Conservation (phyloP, 2,888 invertebrate species). For the Hypomecis atomaria region DNA sequence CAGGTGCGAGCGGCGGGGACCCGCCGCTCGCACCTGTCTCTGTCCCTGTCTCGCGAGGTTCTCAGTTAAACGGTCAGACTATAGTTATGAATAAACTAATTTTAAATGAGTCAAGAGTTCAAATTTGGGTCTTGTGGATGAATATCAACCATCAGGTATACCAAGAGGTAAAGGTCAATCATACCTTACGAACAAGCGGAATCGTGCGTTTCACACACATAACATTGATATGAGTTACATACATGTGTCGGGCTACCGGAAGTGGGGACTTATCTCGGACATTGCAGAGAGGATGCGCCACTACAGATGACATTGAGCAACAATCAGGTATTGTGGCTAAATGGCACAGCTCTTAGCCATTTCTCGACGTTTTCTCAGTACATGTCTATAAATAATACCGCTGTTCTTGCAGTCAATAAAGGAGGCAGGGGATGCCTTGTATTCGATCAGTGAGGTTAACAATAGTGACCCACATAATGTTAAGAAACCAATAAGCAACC, state of each 20-base stretch:
- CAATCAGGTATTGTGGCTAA: constrained; percentile 65
- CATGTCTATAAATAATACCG: neutral
- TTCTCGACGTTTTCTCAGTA: constrained; percentile 10
- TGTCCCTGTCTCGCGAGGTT: too few species aligned
- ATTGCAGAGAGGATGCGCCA: constrained; percentile 76
- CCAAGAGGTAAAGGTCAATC: neutral
- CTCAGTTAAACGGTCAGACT: too few species aligned
- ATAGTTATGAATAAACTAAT: too few species aligned
- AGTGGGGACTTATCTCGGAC: constrained; percentile 75
- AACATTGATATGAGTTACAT: constrained; percentile 44
- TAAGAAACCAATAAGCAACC: constrained; percentile 8
- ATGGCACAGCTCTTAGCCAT: constrained; percentile 26
- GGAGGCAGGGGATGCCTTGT: neutral
- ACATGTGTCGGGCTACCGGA: constrained; percentile 59
- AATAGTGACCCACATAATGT: neutral
- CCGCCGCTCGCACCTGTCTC: too few species aligned
- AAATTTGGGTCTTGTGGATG: neutral
- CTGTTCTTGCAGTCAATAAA: neutral
- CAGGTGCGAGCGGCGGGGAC: too few species aligned
- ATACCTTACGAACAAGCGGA: neutral
- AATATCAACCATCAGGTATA: neutral
- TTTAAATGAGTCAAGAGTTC: too few species aligned
- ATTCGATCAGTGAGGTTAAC: neutral
- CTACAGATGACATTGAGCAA: constrained; percentile 76
- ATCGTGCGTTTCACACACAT: neutral